Conservation (phyloP, 1,140 invertebrate genomes). For the Neodiprion fabricii region DNA sequence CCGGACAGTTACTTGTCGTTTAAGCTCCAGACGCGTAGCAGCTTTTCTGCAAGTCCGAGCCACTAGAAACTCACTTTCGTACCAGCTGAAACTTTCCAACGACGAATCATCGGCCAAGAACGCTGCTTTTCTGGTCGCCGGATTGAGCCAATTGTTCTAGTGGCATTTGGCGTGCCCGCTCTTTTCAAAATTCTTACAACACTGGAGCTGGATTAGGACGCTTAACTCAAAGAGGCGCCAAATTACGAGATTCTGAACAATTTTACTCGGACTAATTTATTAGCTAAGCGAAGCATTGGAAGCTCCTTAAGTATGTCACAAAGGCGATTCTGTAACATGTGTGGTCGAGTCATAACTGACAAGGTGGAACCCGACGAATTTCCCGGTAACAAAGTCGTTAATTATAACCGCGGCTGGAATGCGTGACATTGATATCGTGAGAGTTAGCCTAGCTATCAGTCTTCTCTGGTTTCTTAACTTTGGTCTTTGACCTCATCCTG, state of each 20-base stretch:
- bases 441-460: background rate
- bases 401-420: background rate
- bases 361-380: background rate
- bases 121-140: background rate
- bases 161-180: background rate
- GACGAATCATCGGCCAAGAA: background rate
- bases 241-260: no score
- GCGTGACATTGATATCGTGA: background rate
- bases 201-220: no score
- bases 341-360: background rate
- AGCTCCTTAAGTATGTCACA: no score
- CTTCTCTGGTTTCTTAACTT: background rate
- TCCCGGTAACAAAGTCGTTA: background rate
- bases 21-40: background rate
- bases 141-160: background rate
- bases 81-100: background rate
- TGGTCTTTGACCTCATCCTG: background rate
- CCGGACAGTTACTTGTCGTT: background rate
- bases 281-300: no score
- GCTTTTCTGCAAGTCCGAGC: no score
- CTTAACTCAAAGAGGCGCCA: no score
- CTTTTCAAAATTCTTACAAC: no score
- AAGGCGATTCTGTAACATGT: background rate
- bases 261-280: no score
- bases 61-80: no score